Evolutionary conservation across 1,140 invertebrate genomes (phyloP).

Genomic region (Anadara kagoshimensis): DNA sequence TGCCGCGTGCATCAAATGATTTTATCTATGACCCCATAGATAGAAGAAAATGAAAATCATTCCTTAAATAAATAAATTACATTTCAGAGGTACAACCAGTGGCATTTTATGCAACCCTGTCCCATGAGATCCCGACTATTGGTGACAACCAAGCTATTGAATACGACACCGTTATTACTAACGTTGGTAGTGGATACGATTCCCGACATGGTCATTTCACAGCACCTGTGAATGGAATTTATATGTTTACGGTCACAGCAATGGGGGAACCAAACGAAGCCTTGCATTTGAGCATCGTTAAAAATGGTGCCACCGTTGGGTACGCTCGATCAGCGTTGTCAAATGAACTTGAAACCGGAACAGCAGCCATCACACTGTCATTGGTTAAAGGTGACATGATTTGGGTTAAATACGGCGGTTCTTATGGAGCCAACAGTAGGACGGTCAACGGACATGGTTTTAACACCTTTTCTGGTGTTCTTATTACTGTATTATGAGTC

Average conservation of each 20-base stretch:
- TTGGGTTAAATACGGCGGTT: not conserved
- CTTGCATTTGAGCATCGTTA: not conserved
- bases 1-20: too few relatives aligned
- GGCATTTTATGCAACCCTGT: too few relatives aligned
- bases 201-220: slow-evolving; percentile 12
- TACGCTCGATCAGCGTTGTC: not conserved
- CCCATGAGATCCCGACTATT: too few relatives aligned
- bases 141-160: slow-evolving; percentile 10
- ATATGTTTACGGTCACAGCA: not conserved
- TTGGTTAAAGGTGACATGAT: slow-evolving; percentile 8
- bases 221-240: slow-evolving; percentile 7
- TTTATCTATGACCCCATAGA: too few relatives aligned
- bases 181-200: slow-evolving; percentile 11
- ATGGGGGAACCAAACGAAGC: not conserved
- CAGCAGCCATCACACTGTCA: not conserved
- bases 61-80: too few relatives aligned
- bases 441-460: too few relatives aligned
- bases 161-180: slow-evolving; percentile 13
- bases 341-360: not conserved
- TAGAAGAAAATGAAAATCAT: too few relatives aligned
- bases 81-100: too few relatives aligned
- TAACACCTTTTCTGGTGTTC: too few relatives aligned
- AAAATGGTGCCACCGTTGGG: not conserved
- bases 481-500: too few relatives aligned
- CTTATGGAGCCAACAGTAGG: too few relatives aligned